Percentiles rank a stretch among this genome's conserved stretches.
Evolutionary conservation across 2,113 vertebrate species (phyloP).

Genomic region (Pelobates fuscus): DNA sequence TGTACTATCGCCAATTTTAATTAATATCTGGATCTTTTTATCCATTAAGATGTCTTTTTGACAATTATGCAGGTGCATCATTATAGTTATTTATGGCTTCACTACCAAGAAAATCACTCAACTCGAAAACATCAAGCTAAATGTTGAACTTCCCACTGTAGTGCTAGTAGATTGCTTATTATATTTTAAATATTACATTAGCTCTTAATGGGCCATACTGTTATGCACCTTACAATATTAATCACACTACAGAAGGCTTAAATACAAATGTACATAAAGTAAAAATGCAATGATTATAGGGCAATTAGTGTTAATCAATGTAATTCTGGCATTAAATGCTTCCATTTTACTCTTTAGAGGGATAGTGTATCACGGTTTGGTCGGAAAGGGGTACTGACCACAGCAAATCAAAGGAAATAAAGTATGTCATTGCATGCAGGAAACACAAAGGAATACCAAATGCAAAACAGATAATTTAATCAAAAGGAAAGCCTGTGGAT

Average conservation of each 20-base stretch:
- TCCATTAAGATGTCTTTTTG: constrained; percentile 9
- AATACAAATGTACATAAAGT: neutral
- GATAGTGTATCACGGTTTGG: no score
- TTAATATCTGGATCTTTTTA: constrained; percentile 23
- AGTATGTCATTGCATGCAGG: no score
- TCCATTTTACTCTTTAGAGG: no score
- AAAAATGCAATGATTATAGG: no score
- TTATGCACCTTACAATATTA: neutral
- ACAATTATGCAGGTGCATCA: constrained; percentile 26
- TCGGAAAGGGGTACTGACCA: no score
- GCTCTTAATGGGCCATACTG: neutral
- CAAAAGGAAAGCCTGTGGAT: no score
- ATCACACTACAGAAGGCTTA: neutral
- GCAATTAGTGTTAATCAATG: no score
- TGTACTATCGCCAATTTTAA: neutral
- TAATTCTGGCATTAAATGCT: no score
- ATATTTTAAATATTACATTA: neutral
- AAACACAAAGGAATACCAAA: no score
- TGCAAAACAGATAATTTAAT: no score
- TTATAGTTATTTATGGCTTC: constrained; percentile 18
- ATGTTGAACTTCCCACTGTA: neutral
- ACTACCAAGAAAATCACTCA: neutral
- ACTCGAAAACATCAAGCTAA: neutral
- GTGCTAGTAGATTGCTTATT: neutral
- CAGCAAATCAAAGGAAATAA: no score